Base-by-base conservation (phyloP, 2,888 invertebrate species). In the Drosophila cyrtoloma region DNA sequence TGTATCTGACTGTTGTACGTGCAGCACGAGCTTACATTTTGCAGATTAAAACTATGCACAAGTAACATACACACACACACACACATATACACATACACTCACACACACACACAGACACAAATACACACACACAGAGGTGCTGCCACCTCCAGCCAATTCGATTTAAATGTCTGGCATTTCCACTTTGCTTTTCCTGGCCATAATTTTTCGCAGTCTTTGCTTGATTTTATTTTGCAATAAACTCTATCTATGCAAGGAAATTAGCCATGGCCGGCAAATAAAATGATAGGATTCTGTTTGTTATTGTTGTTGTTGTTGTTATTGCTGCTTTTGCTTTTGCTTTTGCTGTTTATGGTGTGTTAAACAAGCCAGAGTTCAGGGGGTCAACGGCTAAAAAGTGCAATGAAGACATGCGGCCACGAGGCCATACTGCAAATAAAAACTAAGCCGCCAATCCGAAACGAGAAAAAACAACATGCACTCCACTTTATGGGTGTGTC, bases 111-210 rank as follows among this genome's bases (percentile, higher is more conserved):
- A 47, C 35, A 70, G 7, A 30, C n/a, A 30, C 26, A 64, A 9
- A 47, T 26, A 70, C 7, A 59, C 37, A 64, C 28, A 37, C 1
- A 19, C 6, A 9, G 42, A 47, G 55, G 14, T 26, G 42, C 50
- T 65, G 59, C 77, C 75, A 86, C 84, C 89, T 77, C 68, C 67
- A 90, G 82, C 90, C 91, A 91, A 89, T 90, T 89, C 91, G 90
- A 88, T 89, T 89, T 91, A 89, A 90, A 90, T 90, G 90, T 86
- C 88, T 90, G 72, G 77, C 77, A 82, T 82, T 86, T 83, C 87
- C 88, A 88, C 77, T 74, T 84, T 71, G 86, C 76, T 91, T 88
- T 91, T 89, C 90, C 91, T 89, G 89, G 68, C 87, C 76, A 89
- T 89, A 76, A 84, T 84, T 91, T 71, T 62, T 50, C 65, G 50